Conservation (phyloP, 2,797 vertebrate species). For the Acrossocheilus wenchowensis region DNA sequence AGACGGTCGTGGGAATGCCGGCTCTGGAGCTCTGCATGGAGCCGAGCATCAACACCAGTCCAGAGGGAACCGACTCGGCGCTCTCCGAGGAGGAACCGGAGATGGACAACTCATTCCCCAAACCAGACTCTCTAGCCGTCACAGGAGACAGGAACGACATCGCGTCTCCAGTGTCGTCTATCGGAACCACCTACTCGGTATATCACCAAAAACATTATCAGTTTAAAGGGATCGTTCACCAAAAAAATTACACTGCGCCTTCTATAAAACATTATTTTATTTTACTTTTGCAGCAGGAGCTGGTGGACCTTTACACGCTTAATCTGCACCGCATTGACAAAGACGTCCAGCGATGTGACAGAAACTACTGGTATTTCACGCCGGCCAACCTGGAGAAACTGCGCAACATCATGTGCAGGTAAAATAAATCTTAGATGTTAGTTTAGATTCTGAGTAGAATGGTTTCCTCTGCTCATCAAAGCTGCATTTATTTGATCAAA, state of each 20-base stretch:
- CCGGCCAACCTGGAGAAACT: constrained; percentile 93
- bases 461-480: neutral
- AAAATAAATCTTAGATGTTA: constrained; percentile 28
- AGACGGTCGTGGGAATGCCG: constrained; percentile 65
- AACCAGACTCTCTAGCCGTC: constrained; percentile 78
- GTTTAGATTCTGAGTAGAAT: neutral
- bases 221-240: neutral
- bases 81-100: constrained; percentile 91
- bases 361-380: constrained; percentile 97
- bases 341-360: constrained; percentile 94
- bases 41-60: constrained; percentile 81
- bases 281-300: constrained; percentile 83
- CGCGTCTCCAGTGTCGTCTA: constrained; percentile 80
- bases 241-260: neutral
- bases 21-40: constrained; percentile 78
- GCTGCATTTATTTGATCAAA: neutral
- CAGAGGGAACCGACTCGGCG: constrained; percentile 86
- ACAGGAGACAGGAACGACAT: constrained; percentile 74
- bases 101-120: constrained; percentile 89
- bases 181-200: constrained; percentile 91
- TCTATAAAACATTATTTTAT: neutral
- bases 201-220: constrained; percentile 63
- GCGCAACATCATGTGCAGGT: constrained; percentile 99
- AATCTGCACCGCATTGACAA: constrained; percentile 98
- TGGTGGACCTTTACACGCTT: constrained; percentile 93